Conservation (phyloP, 2,888 invertebrate species). For the Penaeus monodon region DNA sequence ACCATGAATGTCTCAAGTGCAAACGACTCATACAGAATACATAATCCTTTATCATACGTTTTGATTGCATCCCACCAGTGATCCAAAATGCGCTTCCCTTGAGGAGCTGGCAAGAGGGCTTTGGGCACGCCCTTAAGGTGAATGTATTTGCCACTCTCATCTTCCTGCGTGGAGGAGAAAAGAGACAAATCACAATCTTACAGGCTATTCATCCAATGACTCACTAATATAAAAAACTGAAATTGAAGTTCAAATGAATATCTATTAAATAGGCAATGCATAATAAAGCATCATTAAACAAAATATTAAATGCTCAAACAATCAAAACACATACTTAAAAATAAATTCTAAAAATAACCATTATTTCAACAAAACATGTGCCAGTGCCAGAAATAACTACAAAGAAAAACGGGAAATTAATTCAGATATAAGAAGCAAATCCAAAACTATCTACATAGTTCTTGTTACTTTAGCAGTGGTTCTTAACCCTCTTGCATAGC, state of each 20-base stretch:
- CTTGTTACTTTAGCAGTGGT: no score
- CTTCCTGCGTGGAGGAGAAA: slow-evolving; percentile 27
- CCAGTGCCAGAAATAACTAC: not conserved
- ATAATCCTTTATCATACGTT: slow-evolving; percentile 51
- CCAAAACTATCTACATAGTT: no score
- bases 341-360: not conserved
- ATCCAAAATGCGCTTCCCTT: slow-evolving; percentile 65
- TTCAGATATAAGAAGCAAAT: no score
- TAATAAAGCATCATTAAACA: no score
- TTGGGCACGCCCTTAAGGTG: slow-evolving; percentile 66
- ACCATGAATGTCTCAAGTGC: no score
- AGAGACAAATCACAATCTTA: no score
- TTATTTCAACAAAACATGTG: no score
- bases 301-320: not conserved
- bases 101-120: slow-evolving; percentile 65
- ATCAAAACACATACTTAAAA: not conserved
- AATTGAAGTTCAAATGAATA: no score
- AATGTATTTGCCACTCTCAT: slow-evolving; percentile 52
- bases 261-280: no score
- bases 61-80: slow-evolving; percentile 66
- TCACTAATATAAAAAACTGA: no score
- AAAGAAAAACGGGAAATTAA: not conserved
- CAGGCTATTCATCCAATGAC: no score
- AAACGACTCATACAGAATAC: not conserved
- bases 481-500: no score